Percentiles rank a stretch among this genome's conserved stretches.
phyloP scores from a whole-genome alignment of 2,888 invertebrate genomes.

The Drosophila setosimentum region DNA sequence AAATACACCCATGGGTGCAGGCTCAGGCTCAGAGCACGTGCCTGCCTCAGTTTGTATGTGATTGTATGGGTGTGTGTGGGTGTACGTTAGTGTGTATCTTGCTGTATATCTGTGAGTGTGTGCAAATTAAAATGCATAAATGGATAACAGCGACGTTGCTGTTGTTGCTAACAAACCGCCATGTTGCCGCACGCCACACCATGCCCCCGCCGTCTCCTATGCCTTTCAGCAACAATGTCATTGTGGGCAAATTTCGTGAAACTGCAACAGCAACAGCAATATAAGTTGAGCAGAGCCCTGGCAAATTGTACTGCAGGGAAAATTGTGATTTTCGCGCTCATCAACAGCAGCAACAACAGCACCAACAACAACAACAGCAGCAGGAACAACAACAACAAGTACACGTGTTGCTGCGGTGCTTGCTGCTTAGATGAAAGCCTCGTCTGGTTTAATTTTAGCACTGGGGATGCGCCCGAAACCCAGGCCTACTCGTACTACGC shows the following conservation, averaged over 20 bases:
- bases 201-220: slow-evolving; percentile 11
- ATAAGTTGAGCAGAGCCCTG: slow-evolving; percentile 39
- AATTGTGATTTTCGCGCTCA: slow-evolving; percentile 79
- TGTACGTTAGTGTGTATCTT: slow-evolving; percentile 4
- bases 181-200: slow-evolving; percentile 26
- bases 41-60: slow-evolving; percentile 41
- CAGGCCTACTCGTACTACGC: slow-evolving; percentile 43
- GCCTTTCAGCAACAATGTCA: slow-evolving; percentile 63
- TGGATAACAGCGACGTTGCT: slow-evolving; percentile 69
- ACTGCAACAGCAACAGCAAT: slow-evolving; percentile 56
- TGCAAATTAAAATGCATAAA: slow-evolving; percentile 79
- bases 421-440: slow-evolving; percentile 56
- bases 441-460: slow-evolving; percentile 79
- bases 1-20: slow-evolving; percentile 74
- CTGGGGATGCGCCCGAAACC: slow-evolving; percentile 37
- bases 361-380: slow-evolving; percentile 38
- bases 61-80: slow-evolving; percentile 13
- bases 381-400: slow-evolving; percentile 41
- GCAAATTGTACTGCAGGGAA: slow-evolving; percentile 79
- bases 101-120: slow-evolving; percentile 40
- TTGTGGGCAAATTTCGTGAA: slow-evolving; percentile 67
- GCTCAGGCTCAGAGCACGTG: slow-evolving; percentile 57
- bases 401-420: slow-evolving; percentile 64
- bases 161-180: slow-evolving; percentile 64
- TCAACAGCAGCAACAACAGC: slow-evolving; percentile 56